Base-by-base conservation (phyloP, 2,888 invertebrate species). In the Oxytorus armatus region DNA sequence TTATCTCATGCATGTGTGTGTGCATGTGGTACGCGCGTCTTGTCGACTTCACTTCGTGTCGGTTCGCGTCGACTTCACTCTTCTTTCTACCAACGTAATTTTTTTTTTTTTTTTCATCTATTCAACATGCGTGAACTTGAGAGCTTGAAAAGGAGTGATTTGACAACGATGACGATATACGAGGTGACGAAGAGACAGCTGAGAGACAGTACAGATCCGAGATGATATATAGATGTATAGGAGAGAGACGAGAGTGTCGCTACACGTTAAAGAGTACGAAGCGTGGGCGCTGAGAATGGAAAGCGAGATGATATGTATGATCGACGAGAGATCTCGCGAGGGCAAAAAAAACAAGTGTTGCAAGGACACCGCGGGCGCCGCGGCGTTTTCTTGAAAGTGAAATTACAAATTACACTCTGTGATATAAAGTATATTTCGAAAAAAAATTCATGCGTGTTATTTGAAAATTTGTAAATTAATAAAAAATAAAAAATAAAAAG, bases 241-340 rank as follows among this genome's bases (percentile, higher is more conserved):
- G 11, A 2, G 21, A 18, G 18, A 16, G 16, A 14, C 33, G 33
- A 65, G 33, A 65, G n/a, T 29, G n/a, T 33, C 18, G 7, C 33
- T 18, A 0, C n/a, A n/a, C 65, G 18, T 49, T 49, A 61, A 61
- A 61, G 23, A 61, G 14, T 23, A 70, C 25, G 25, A 57, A 51
- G 51, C 33, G 61, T 63, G 18, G 44, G 63, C 55, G 49, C 10
- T 47, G 14, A 23, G 36, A 77, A 14, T 72, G 72, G 72, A 77
- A 77, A 77, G 77, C 66, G 72, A 77, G 77, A 72, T n/a, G n/a
- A n/a, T n/a, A n/a, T n/a, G 77, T 73, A 16, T 21, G 59, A 66
- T 65, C 65, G 57, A 29, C 29, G 65, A 65, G 55, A 23, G 47
- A 10, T 29, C 33, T 16, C 53, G 10, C 44, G 51, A 57, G 66